phyloP scores from a whole-genome alignment of 2,797 vertebrate genomes.

The Gouania willdenowi region DNA sequence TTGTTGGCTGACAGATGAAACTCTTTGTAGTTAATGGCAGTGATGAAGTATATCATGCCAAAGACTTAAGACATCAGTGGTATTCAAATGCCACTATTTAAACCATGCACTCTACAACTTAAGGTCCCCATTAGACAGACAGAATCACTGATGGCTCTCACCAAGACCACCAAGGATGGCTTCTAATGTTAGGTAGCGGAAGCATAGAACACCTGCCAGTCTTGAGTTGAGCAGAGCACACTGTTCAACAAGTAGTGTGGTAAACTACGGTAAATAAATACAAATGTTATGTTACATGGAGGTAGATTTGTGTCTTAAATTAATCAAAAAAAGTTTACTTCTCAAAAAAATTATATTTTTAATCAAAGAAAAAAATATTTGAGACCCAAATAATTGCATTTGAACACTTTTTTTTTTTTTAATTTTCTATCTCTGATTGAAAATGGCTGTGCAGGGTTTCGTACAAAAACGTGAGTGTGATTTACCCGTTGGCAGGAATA shows the following conservation, averaged over 20 bases:
- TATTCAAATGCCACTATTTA: conserved; percentile 72
- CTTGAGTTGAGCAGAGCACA: conserved; percentile 5
- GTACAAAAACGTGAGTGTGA: no score
- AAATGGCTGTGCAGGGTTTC: no score
- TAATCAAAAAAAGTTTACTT: no score
- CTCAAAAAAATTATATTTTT: no score
- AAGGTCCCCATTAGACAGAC: conserved; percentile 59
- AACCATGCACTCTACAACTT: conserved; percentile 54
- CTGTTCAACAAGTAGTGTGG: background rate
- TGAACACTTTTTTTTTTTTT: no score
- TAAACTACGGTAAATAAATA: no score
- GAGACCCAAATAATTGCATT: no score
- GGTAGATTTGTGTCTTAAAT: no score
- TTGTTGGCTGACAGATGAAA: conserved; percentile 63
- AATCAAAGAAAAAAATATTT: no score
- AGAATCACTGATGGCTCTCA: conserved; percentile 55
- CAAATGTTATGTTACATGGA: no score
- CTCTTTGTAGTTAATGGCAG: conserved; percentile 76
- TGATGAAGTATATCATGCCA: conserved; percentile 60
- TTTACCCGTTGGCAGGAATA: no score
- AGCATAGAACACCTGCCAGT: background rate
- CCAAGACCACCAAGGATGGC: conserved; percentile 62
- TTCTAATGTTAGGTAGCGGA: conserved; percentile 15
- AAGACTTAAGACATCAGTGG: conserved; percentile 70
- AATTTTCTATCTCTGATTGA: no score